Evolutionary conservation across 2,888 invertebrate species (phyloP), one percentile per base, ranked within the genome.

Genomic region (Tenthredo amoena): DNA sequence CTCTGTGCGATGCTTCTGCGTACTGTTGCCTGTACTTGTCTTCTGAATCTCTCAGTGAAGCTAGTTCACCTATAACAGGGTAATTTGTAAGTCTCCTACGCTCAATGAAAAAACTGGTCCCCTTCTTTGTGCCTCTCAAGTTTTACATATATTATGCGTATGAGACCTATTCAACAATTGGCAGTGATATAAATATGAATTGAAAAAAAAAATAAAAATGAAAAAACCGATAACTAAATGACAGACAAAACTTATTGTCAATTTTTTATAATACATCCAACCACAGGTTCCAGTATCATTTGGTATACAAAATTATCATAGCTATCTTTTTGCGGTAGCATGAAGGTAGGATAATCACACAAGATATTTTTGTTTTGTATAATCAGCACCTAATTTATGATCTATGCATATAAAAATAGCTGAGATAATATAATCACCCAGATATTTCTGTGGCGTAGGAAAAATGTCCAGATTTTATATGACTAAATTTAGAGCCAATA

Each of bases 1-100:
- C 99, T 90, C 98, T 96, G 90, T 98, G 96, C 91, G 97, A 97
- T 87, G 98, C 97, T 93, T 99, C 99, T 85, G 96, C 95, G 92
- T 97, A 96, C 93, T 98, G 98, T 90, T 96, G 96, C 91, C 96
- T 96, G 91, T 97, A 95, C 92, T 97, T 96, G 90, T 97, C 97
- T 94, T 97, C 97, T 90, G 96, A 95, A 94, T 97, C 96, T 94
- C 96, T 96, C 92, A 96, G 94, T 92, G 96, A 96, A 93, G 95
- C 95, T 94, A 96, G 93, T 93, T 96, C 96, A 93, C 96, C 97
- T 97, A 94, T 89, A 95, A 95, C 91, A 89, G 88, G 84, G 90
- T 87, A 88, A 88, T 87, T 88, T 87, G 88, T 88, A 86, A 87
- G 87, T 88, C 87, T 87, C 86, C 87, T 86, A 85, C 88, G 88